Base-by-base conservation (phyloP, 2,888 invertebrate species). In the Minunthozetes semirufus region DNA sequence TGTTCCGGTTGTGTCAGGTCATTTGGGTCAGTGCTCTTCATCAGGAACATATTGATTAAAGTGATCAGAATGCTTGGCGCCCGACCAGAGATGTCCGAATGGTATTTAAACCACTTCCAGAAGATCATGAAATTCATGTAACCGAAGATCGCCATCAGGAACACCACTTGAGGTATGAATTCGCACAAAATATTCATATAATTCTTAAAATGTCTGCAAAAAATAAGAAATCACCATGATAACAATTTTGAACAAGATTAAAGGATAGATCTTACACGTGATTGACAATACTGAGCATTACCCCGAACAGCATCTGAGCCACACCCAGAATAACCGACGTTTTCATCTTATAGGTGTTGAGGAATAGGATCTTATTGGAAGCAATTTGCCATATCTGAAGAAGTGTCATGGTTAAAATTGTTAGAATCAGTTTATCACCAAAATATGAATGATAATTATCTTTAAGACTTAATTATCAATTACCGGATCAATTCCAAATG, bases 21-120 rank as follows among this genome's bases (percentile, higher is more conserved):
- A 22, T 76, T 76, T 46, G 76, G 75, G 53, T 82, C 82, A 0
- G 74, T 82, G 78, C 83, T 81, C 82, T 92, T 95, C 83, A 93
- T 89, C 81, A 99, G 86, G 80, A 98, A 93, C 99, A 99, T 99
- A 86, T 98, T 97, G 85, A 99, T 99, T 83, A 98, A 94, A 29
- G 94, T 94, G 81, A 99, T 96, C 76, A 99, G 88, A 82, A 99
- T 92, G 0, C 94, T 95, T 0, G 99, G 99, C 17, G 99, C 98
- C 84, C 94, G 94, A 72, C 84, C 84, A 0, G 89, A 66, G 25
- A 71, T 77, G 11, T 61, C 79, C 1, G 80, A 80, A 76, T 80
- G 80, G 77, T 80, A 95, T 71, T 87, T 82, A 59, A 92, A 87
- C 99, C 98, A 99, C 85, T 99, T 99, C 83, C 92, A 89, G 84